Base-by-base conservation (phyloP, 2,797 vertebrate species). In the Hippopotamyrus pictus region DNA sequence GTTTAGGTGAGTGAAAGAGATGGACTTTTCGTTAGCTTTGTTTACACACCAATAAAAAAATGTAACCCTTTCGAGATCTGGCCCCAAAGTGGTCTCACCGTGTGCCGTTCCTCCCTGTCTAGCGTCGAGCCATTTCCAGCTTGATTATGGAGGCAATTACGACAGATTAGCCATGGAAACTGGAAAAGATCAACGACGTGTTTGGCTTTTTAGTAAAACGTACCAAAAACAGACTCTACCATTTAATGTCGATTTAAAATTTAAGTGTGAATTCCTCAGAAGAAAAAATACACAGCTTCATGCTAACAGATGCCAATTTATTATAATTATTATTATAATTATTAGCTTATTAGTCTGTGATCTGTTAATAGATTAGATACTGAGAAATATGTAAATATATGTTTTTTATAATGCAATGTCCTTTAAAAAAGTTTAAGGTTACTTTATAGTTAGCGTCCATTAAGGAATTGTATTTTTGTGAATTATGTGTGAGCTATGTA, bases 1-100 rank as follows among this genome's bases (percentile, higher is more conserved):
- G 93, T 94, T 94, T 94, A 95, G 94, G 94, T 94, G 95, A 94
- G 93, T 93, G 93, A 94, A 94, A 94, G 93, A 95, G 92, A 95
- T 92, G 92, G 92, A 95, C 94, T 94, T 94, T 94, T 94, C 92
- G 89, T 89, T 50, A 95, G 95, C 93, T 95, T 96, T 95, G 91
- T 94, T 94, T 93, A 92, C 91, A 92, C 90, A 57, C 90, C 90
- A 90, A 90, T 92, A 92, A 91, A 89, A 92, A 88, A 89, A 91
- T 91, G 93, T 94, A 94, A 95, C 91, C n/a, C 93, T 92, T 93
- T 89, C 73, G 91, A 51, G 41, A 22, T 91, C 89, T 44, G 44
- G 8, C 9, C 92, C 69, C 82, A 29, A 88, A 53, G 89, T 85
- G 84, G 29, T 37, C 5, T 37, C 33, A 14, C 69, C 0, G 5